These are phyloP conservation scores for Eristalis pertinax DNA, from an alignment of 2,888 invertebrate genomes.

Conservation along the genomic window DNA sequence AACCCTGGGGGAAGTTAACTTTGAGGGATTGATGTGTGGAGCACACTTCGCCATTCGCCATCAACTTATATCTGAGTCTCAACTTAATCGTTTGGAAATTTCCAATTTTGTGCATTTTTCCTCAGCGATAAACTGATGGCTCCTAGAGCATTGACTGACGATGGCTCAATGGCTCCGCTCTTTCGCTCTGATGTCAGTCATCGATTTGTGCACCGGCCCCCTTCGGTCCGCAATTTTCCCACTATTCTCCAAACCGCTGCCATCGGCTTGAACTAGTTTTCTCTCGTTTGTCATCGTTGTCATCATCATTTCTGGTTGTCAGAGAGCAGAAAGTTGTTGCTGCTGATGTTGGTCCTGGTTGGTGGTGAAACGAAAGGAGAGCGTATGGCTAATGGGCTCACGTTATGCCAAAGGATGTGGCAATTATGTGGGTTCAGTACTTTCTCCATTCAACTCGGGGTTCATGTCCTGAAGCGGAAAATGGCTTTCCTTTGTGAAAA, in stretches of 20 bases:
- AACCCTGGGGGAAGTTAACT: constrained; percentile 8
- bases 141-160: constrained; percentile 47
- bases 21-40: constrained; percentile 48
- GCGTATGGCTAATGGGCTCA: constrained; percentile 63
- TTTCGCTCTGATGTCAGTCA: constrained; percentile 23
- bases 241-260: neutral
- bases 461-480: constrained; percentile 54
- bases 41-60: constrained; percentile 13
- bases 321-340: constrained; percentile 46
- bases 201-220: constrained; percentile 33
- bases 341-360: constrained; percentile 19
- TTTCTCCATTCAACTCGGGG: constrained; percentile 45
- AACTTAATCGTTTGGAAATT: constrained; percentile 69
- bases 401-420: constrained; percentile 69
- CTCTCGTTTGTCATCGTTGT: constrained; percentile 68
- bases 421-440: constrained; percentile 69
- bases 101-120: constrained; percentile 65
- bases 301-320: constrained; percentile 65
- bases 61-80: constrained; percentile 56
- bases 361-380: constrained; percentile 28
- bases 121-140: constrained; percentile 21
- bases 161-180: neutral
- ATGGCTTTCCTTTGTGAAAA: constrained; percentile 64
- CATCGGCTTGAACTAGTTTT: constrained; percentile 57
- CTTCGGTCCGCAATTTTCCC: neutral